phyloP scores from a whole-genome alignment of 1,140 invertebrate species.

The Leptinotarsa undecemlineata region DNA sequence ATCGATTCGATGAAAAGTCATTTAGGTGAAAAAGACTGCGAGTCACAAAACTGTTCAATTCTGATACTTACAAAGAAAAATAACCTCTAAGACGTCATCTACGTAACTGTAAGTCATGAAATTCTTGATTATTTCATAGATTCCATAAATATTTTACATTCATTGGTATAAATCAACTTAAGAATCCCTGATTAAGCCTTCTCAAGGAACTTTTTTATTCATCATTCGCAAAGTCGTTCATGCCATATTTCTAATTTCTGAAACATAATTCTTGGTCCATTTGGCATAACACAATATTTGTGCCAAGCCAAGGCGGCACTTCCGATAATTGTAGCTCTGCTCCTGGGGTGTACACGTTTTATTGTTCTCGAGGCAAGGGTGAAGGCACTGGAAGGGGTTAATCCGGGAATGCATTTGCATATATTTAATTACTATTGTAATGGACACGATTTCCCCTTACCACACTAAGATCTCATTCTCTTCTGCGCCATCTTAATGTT shows the following conservation, averaged over 20 bases:
- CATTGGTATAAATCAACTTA: too few species aligned
- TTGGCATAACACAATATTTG: constrained; percentile 4
- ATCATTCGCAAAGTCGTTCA: too few species aligned
- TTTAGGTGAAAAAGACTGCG: too few species aligned
- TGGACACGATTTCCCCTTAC: constrained; percentile 30
- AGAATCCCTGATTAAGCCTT: too few species aligned
- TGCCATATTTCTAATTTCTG: neutral
- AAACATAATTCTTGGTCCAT: neutral
- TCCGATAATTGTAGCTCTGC: constrained; percentile 20
- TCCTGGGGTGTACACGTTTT: constrained; percentile 27
- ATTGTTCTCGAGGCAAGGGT: constrained; percentile 32
- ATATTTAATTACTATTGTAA: constrained; percentile 46
- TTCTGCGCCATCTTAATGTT: constrained; percentile 42
- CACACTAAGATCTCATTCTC: constrained; percentile 39
- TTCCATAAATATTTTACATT: too few species aligned
- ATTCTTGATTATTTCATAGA: too few species aligned
- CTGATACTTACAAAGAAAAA: too few species aligned
- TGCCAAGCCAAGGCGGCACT: constrained; percentile 10
- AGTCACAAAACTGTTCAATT: too few species aligned
- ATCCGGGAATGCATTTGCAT: constrained; percentile 46
- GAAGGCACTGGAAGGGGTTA: constrained; percentile 31
- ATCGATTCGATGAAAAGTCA: too few species aligned
- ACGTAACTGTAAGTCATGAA: too few species aligned
- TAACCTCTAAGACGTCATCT: too few species aligned
- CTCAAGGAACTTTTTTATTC: too few species aligned